These are phyloP conservation scores for Myocastor coypus DNA, from an alignment of 2,113 vertebrate genomes.

Conservation along the genomic window DNA sequence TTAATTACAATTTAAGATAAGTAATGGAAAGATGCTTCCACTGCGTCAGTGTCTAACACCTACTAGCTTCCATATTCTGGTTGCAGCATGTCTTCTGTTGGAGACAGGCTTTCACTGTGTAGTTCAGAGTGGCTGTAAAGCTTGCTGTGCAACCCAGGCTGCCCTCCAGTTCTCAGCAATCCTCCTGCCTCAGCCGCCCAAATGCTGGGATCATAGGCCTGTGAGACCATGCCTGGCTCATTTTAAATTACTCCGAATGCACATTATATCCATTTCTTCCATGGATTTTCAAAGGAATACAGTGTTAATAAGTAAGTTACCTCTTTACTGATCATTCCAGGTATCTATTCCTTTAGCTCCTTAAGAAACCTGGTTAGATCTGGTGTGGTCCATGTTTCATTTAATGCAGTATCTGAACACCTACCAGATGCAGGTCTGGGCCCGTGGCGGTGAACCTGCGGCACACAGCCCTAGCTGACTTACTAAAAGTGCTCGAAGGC, in stretches of 20 bases:
- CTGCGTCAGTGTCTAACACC: constrained; percentile 11
- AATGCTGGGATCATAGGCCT: neutral
- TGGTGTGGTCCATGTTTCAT: neutral
- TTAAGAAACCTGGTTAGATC: constrained; percentile 36
- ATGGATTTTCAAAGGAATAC: neutral
- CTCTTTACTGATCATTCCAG: neutral
- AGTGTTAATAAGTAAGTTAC: constrained; percentile 35
- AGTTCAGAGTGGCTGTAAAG: too few relatives aligned
- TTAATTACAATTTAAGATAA: constrained; percentile 46
- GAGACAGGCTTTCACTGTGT: too few relatives aligned
- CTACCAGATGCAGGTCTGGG: neutral
- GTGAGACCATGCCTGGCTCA: neutral
- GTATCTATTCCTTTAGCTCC: neutral
- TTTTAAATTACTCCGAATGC: constrained; percentile 7
- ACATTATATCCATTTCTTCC: constrained; percentile 22
- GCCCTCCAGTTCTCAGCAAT: neutral
- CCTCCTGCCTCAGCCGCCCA: neutral
- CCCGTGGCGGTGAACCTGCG: neutral
- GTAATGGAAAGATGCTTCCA: constrained; percentile 28
- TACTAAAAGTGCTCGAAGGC: neutral
- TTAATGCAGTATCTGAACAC: constrained; percentile 27
- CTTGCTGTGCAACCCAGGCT: neutral
- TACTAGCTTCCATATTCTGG: constrained; percentile 16
- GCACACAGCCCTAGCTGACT: neutral
- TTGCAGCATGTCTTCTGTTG: neutral